Conservation (phyloP, 1,140 invertebrate genomes). For the Batillaria attramentaria region DNA sequence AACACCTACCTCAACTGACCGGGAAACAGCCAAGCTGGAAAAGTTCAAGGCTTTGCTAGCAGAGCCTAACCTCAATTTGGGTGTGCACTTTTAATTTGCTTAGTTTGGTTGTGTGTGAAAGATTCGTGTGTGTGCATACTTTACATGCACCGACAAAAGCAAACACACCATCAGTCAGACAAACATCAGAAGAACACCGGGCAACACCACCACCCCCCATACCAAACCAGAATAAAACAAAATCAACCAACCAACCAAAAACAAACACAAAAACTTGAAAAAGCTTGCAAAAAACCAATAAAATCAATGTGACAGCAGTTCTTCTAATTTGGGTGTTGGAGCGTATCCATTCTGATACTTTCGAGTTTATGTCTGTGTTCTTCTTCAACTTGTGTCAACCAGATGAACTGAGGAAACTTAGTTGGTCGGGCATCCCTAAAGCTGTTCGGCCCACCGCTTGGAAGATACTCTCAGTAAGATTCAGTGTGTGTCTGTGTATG, state of each 20-base stretch:
- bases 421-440: slow-evolving; percentile 95
- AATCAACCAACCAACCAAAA: too few species aligned
- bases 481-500: background rate
- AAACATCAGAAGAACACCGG: too few species aligned
- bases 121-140: too few species aligned
- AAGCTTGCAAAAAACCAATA: too few species aligned
- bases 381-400: slow-evolving; percentile 39
- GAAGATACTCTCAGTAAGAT: slow-evolving; percentile 82
- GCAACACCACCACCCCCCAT: too few species aligned
- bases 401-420: slow-evolving; percentile 89
- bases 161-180: too few species aligned
- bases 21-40: slow-evolving; percentile 77
- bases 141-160: too few species aligned
- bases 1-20: slow-evolving; percentile 63
- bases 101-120: too few species aligned
- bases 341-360: background rate
- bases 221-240: too few species aligned
- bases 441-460: slow-evolving; percentile 84
- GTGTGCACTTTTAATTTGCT: too few species aligned
- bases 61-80: slow-evolving; percentile 60
- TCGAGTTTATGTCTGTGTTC: slow-evolving; percentile 19
- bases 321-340: background rate
- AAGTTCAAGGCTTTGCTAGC: slow-evolving; percentile 62
- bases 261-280: too few species aligned
- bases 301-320: too few species aligned